phyloP scores from a whole-genome alignment of 2,888 invertebrate genomes.

The Crepidodera aurea region DNA sequence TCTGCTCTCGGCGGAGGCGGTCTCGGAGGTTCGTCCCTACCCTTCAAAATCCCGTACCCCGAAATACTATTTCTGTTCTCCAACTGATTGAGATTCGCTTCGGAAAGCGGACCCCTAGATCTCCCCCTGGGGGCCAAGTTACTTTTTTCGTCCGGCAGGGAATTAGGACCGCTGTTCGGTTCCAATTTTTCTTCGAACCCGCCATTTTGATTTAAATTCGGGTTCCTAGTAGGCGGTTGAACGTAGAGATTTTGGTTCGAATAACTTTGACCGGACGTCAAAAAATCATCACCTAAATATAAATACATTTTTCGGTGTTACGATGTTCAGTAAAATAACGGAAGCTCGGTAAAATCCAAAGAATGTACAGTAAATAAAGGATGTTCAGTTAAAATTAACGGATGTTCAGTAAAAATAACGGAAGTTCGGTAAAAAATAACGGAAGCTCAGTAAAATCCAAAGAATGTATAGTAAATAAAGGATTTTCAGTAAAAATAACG shows the following conservation, averaged over 20 bases:
- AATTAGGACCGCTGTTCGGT: constrained; percentile 48
- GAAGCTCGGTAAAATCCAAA: too few relatives aligned
- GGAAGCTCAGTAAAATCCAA: too few relatives aligned
- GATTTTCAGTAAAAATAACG: too few relatives aligned
- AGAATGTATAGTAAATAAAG: too few relatives aligned
- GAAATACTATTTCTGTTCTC: constrained; percentile 64
- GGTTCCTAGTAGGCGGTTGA: constrained; percentile 81
- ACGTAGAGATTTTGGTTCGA: constrained; percentile 92
- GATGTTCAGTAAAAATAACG: too few relatives aligned
- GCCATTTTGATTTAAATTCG: constrained; percentile 58
- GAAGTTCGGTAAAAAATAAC: too few relatives aligned
- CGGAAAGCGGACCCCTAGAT: constrained; percentile 71
- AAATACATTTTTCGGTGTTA: too few relatives aligned
- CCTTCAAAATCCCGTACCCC: constrained; percentile 58
- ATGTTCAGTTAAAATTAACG: too few relatives aligned
- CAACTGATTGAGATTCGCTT: constrained; percentile 68
- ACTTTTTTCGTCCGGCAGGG: constrained; percentile 69
- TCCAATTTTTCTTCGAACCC: constrained; percentile 57
- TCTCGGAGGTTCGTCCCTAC: constrained; percentile 79
- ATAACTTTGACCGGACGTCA: constrained; percentile 67
- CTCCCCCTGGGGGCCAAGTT: constrained; percentile 72
- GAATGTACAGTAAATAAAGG: too few relatives aligned
- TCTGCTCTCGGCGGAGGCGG: constrained; percentile 88
- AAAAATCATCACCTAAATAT: constrained; percentile 58
- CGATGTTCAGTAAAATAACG: too few relatives aligned